Conservation (phyloP, 1,140 invertebrate genomes). For the Andrena cerasifolii region DNA sequence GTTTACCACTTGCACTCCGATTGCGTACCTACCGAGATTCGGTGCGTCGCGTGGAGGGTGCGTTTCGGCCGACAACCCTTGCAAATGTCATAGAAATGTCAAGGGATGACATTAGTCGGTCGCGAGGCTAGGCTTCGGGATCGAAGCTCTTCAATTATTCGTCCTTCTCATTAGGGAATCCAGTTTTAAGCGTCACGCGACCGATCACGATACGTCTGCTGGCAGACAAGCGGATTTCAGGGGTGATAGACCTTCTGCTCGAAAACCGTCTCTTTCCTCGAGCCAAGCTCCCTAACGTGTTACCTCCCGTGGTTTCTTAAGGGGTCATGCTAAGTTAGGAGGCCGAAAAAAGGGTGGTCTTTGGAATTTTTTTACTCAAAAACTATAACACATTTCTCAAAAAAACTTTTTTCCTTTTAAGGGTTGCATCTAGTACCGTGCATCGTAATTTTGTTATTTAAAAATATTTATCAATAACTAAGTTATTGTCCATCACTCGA, state of each 20-base stretch:
- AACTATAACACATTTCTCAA: no score
- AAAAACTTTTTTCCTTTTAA: no score
- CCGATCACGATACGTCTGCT: conserved; percentile 40
- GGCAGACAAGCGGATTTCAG: conserved; percentile 36
- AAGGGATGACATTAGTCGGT: conserved; percentile 21
- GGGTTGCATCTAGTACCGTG: no score
- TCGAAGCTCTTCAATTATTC: conserved; percentile 46
- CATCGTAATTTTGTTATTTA: no score
- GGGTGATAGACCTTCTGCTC: conserved; percentile 37
- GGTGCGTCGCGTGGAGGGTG: no score
- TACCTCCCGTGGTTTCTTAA: conserved; percentile 16
- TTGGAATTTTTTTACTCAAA: no score
- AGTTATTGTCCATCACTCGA: no score
- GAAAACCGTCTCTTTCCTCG: conserved; percentile 7
- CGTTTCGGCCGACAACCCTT: neutral
- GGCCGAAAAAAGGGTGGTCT: no score
- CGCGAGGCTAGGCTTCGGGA: neutral
- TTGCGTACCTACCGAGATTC: neutral
- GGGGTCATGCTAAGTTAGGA: no score
- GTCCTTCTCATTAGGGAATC: conserved; percentile 35
- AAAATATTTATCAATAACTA: no score
- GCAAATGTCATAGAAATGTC: conserved; percentile 43
- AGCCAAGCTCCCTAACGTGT: neutral
- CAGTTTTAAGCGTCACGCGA: conserved; percentile 36
- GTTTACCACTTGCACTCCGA: no score